Base-by-base conservation (phyloP, 2,888 invertebrate species). In the Polydrusus tereticollis region DNA sequence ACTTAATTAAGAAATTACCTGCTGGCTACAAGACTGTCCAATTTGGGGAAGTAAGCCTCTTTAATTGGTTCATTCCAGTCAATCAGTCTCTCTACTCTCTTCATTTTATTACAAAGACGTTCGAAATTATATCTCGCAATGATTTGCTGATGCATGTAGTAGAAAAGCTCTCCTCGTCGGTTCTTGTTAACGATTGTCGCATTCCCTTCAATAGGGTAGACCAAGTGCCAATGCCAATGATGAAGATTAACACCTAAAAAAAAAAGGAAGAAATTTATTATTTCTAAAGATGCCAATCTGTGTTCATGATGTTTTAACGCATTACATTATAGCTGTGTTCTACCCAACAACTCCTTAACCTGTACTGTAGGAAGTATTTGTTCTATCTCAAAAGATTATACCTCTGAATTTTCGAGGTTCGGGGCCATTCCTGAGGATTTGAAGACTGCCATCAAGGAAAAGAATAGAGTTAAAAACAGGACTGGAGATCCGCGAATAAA, bases 141-240 rank as follows among this genome's bases (percentile, higher is more conserved):
- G 64, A 91, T 86, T 80, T 92, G 91, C 76, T 90, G 88, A 78
- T 94, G 94, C 93, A 93, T 93, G 83, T 93, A 94, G 82, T 89
- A 94, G 85, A 94, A 94, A 0, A 94, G 86, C 85, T 94, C 94
- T 26, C 94, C 94, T 33, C 93, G 89, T 63, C 94, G 88, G 81
- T 94, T 92, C 82, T 94, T 94, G 58, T 88, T 87, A 2, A 94
- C 93, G 43, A 93, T 89, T 50, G 86, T 84, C 41, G 78, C 77
- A 0, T 88, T 85, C 0, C 91, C 89, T 77, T 92, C 91, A 83
- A 92, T 91, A 0, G 95, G 95, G 83, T 94, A 95, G 1, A 95
- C 94, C 77, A 95, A 88, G 84, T 96, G 95, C 95, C 95, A 95
- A 82, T 95, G 95, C 95, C 95, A 96, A 83, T 96, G 95, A 83